Conservation (phyloP, 2,888 invertebrate genomes). For the Agrilus mali region DNA sequence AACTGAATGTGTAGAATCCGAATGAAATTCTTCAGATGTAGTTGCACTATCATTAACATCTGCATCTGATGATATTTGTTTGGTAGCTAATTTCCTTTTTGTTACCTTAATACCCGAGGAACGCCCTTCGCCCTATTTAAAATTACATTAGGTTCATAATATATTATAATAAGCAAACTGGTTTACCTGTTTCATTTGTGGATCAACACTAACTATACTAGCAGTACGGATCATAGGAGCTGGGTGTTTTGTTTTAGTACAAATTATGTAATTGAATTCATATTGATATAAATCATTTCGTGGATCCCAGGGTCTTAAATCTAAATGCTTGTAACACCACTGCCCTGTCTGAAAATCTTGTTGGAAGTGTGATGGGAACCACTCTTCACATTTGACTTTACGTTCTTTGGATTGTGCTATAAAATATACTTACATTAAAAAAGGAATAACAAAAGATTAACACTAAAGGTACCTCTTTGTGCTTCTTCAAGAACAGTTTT, state of each 20-base stretch:
- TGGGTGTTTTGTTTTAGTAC: conserved; percentile 63
- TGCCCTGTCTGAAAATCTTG: conserved; percentile 38
- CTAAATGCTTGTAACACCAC: conserved; percentile 68
- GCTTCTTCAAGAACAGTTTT: conserved; percentile 83
- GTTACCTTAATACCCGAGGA: conserved; percentile 38
- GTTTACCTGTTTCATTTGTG: conserved; percentile 21
- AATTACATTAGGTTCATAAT: conserved; percentile 19
- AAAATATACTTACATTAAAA: background rate
- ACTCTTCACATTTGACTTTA: conserved; percentile 48
- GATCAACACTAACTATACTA: conserved; percentile 56
- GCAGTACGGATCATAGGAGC: conserved; percentile 61
- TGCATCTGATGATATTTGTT: conserved; percentile 40
- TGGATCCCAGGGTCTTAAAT: conserved; percentile 79
- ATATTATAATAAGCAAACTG: too few relatives aligned
- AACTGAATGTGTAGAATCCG: conserved; percentile 29
- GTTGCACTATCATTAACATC: conserved; percentile 35
- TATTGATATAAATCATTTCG: conserved; percentile 78
- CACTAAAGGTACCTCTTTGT: conserved; percentile 48
- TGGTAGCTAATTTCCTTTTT: conserved; percentile 37
- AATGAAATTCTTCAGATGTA: conserved; percentile 31
- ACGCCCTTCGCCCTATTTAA: conserved; percentile 40
- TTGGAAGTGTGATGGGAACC: conserved; percentile 65
- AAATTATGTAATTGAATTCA: conserved; percentile 68
- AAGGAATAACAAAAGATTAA: background rate
- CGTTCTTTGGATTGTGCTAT: conserved; percentile 53